Evolutionary conservation across 2,797 vertebrate species (phyloP).

Genomic region (Chaenodraco wilsoni): DNA sequence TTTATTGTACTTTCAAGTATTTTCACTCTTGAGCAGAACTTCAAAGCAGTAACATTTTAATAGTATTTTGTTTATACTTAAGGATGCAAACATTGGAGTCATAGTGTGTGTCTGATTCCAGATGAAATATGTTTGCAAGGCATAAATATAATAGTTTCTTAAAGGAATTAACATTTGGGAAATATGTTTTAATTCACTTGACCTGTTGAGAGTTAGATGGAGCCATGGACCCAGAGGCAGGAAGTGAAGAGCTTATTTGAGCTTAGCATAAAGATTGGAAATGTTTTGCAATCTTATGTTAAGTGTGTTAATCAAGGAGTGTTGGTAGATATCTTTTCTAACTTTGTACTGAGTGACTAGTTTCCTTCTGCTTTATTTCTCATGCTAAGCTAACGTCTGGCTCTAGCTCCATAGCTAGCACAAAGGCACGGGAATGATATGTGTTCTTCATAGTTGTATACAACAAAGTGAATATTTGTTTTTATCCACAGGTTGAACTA

Average conservation of each 20-base stretch:
- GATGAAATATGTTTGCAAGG: not conserved
- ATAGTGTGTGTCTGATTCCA: not conserved
- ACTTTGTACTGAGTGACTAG: not conserved
- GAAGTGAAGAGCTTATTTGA: too few species aligned
- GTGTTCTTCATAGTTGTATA: too few species aligned
- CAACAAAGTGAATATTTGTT: not conserved
- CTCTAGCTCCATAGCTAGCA: not conserved
- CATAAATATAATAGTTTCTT: not conserved
- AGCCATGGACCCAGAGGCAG: too few species aligned
- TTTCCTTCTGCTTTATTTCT: too few species aligned
- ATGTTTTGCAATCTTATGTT: not conserved
- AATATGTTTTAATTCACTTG: too few species aligned
- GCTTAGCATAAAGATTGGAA: too few species aligned
- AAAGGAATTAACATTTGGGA: not conserved
- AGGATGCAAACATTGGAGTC: not conserved
- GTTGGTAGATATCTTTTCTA: not conserved
- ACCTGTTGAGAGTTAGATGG: too few species aligned
- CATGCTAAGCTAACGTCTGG: too few species aligned
- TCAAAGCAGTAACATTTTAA: not conserved
- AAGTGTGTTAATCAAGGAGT: not conserved
- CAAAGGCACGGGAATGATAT: not conserved
- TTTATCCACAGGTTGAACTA: not conserved
- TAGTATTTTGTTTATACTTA: slow-evolving; percentile 1
- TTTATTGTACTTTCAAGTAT: slow-evolving; percentile 15
- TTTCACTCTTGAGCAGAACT: not conserved